phyloP scores from a whole-genome alignment of 2,797 vertebrate species.

The Notolepis coatsorum region DNA sequence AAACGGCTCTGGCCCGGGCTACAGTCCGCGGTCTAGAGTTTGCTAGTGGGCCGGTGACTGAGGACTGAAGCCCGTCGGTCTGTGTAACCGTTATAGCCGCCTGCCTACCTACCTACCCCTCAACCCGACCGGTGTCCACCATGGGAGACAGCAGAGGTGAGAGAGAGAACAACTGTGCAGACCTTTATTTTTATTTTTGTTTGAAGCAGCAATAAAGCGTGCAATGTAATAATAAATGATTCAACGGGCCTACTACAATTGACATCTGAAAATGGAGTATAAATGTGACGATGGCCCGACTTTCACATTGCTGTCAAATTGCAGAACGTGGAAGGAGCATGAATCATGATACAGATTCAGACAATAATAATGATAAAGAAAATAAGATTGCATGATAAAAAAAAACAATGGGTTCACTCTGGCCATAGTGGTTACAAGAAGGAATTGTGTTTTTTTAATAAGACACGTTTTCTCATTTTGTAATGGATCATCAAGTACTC shows the following conservation, averaged over 20 bases:
- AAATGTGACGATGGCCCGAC: background rate
- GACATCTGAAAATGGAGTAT: background rate
- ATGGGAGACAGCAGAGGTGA: constrained; percentile 87
- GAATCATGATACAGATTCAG: background rate
- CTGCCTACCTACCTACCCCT: constrained; percentile 35
- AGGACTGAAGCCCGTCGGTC: constrained; percentile 49
- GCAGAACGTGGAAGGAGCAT: background rate
- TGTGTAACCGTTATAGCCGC: too few species aligned
- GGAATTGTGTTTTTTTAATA: too few species aligned
- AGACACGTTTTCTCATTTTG: too few species aligned
- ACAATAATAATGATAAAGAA: background rate
- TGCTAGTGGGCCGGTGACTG: constrained; percentile 47
- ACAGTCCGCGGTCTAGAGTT: constrained; percentile 85
- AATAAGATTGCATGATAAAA: background rate
- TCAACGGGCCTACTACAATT: background rate
- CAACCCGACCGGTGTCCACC: constrained; percentile 42
- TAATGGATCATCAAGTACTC: too few species aligned
- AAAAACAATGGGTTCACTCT: too few species aligned
- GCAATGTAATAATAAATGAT: background rate
- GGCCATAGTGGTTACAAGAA: too few species aligned
- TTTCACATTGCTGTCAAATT: background rate
- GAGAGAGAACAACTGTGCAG: constrained; percentile 17
- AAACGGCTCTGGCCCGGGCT: constrained; percentile 78
- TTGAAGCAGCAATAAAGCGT: too few species aligned
- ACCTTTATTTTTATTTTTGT: background rate